Base-by-base conservation (phyloP, 2,888 invertebrate species). In the Drosophila recens region DNA sequence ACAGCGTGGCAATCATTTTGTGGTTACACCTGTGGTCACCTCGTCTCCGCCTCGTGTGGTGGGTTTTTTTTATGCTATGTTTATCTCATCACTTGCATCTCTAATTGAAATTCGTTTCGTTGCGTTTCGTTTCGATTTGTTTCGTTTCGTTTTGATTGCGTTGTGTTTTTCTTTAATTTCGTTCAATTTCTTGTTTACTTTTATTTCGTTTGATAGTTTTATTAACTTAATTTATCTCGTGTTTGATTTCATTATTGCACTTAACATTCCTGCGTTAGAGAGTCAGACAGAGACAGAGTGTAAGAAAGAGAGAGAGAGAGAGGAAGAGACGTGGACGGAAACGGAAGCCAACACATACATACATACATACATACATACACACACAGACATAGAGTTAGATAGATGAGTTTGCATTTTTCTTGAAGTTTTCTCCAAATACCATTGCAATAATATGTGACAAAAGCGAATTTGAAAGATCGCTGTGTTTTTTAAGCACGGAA, bases 1-100 rank as follows among this genome's bases (percentile, higher is more conserved):
- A 93, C 73, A 93, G 84, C 70, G 93, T 92, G 85, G 93, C 93
- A 90, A 93, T 93, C 93, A 93, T 91, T 43, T 73, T 71, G 54
- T 33, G 56, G 23, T 54, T 53, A 1, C 27, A 27, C 27, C 27
- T 6, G 27, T 5, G 5, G 5, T 27, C 27, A 27, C 36, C 36
- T 36, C 20, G 36, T 51, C 42, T 51, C 30, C 42, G 45, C 20
- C 36, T 57, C 17, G 46, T 58, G 56, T 58, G 56, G 10, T 67
- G 63, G 43, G 58, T 40, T 27, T 27, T 27, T 5, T 73, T 17
- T 38, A 33, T 40, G 15, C 33, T 51, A 43, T 38, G 4, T 27
- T 2, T 53, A 53, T 53, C 13, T 56, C 4, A 49, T 34, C 27
- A 43, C 23, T 48, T 36, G 51, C 42, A 51, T 69, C 42, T 40